Conservation (phyloP, 2,888 invertebrate genomes). For the Ceraclea dissimilis region DNA sequence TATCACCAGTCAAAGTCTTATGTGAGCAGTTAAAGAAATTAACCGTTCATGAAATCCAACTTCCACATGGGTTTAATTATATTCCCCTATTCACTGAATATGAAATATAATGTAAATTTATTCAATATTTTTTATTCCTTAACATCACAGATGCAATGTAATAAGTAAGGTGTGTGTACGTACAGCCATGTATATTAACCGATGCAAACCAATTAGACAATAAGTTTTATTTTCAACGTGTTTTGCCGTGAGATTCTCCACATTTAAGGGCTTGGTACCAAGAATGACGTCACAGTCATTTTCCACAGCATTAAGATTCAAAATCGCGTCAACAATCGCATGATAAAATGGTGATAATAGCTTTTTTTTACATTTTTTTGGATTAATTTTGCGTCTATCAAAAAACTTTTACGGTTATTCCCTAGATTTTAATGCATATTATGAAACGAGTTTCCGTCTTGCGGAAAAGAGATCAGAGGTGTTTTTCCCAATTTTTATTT, state of each 20-base stretch:
- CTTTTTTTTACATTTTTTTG: no score
- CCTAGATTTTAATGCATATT: no score
- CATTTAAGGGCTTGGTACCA: no score
- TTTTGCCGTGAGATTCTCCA: slow-evolving; percentile 13
- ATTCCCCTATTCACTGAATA: slow-evolving; percentile 48
- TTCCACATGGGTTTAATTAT: slow-evolving; percentile 35
- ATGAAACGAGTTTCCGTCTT: no score
- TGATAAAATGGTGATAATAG: no score
- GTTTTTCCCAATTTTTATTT: no score
- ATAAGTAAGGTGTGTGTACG: slow-evolving; percentile 5
- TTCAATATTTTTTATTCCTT: slow-evolving; percentile 24
- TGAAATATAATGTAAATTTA: slow-evolving; percentile 48
- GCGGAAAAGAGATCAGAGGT: no score
- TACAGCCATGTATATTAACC: slow-evolving; percentile 10
- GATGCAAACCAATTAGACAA: slow-evolving; percentile 18
- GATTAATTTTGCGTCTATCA: no score
- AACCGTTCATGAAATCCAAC: slow-evolving; percentile 26
- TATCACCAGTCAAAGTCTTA: slow-evolving; percentile 6
- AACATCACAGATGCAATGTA: slow-evolving; percentile 21
- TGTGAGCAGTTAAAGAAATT: slow-evolving; percentile 23
- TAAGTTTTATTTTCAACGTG: slow-evolving; percentile 16
- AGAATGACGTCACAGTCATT: no score
- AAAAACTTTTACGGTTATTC: no score
- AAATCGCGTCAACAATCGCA: no score
- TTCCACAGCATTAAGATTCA: no score